phyloP scores from a whole-genome alignment of 2,888 invertebrate genomes.

The Eristalis tenax region DNA sequence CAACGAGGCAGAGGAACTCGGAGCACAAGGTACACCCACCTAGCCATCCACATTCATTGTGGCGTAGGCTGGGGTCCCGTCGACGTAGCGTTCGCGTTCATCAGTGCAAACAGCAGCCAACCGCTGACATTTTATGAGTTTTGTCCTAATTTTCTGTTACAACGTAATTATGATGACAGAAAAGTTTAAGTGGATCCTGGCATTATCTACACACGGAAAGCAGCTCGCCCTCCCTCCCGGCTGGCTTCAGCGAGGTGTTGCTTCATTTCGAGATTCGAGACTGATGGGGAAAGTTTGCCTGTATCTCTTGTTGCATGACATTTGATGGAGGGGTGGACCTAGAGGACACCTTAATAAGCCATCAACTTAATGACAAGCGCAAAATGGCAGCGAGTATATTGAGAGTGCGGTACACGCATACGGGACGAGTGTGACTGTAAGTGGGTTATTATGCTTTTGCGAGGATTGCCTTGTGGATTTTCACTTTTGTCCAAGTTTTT shows the following conservation, averaged over 20 bases:
- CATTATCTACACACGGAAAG: constrained; percentile 50
- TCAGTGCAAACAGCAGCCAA: constrained; percentile 61
- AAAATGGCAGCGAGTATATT: constrained; percentile 19
- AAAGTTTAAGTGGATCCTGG: constrained; percentile 70
- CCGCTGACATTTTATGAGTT: constrained; percentile 69
- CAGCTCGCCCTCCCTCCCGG: neutral
- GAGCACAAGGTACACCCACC: constrained; percentile 38
- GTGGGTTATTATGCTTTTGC: constrained; percentile 42
- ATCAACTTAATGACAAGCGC: constrained; percentile 58
- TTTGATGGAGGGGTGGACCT: constrained; percentile 27
- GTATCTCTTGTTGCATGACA: neutral
- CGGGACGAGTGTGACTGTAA: constrained; percentile 30
- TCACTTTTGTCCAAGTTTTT: constrained; percentile 17
- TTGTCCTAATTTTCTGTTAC: constrained; percentile 70
- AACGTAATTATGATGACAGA: constrained; percentile 71
- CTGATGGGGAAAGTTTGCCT: neutral
- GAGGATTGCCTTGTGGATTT: constrained; percentile 4
- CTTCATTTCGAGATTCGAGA: neutral
- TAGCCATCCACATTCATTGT: constrained; percentile 4
- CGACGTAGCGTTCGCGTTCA: constrained; percentile 36
- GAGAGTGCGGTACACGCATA: neutral
- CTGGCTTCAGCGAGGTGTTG: neutral
- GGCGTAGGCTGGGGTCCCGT: constrained; percentile 3
- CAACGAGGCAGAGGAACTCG: constrained; percentile 24
- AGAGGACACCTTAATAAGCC: constrained; percentile 61